A percentile compares a stretch with the other conserved stretches of the same genome.
Conservation (phyloP, 2,888 invertebrate species). For the Micropterix aruncella region DNA sequence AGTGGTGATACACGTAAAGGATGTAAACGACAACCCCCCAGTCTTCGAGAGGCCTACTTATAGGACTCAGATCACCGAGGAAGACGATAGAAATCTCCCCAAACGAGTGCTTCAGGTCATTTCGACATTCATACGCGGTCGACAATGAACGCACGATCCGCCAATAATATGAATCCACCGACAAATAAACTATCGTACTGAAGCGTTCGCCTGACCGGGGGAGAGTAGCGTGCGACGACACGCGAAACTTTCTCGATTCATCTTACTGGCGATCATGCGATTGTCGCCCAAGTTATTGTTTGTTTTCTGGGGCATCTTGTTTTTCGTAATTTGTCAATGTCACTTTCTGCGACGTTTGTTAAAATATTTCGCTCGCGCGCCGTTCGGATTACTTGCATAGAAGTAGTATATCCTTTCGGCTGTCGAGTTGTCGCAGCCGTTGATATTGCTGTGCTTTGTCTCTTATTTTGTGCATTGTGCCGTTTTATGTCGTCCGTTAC, state of each 20-base stretch:
- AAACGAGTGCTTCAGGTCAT: conserved; percentile 83
- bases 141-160: conserved; percentile 2
- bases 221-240: not conserved
- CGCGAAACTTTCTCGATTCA: not conserved
- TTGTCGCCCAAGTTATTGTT: not conserved
- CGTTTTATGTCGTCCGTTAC: not conserved
- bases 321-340: not conserved
- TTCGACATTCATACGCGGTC: conserved; percentile 8
- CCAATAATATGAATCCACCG: conserved; percentile 1
- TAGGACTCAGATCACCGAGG: conserved; percentile 90
- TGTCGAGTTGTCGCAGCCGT: too few relatives aligned
- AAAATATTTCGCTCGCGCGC: too few relatives aligned
- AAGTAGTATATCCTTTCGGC: too few relatives aligned
- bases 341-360: too few relatives aligned
- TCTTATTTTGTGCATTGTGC: too few relatives aligned
- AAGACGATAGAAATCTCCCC: conserved; percentile 87
- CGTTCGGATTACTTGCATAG: too few relatives aligned
- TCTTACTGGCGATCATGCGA: not conserved
- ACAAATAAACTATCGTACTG: not conserved
- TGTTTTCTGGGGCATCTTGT: conserved; percentile 2
- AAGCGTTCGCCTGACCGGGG: not conserved
- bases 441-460: too few relatives aligned
- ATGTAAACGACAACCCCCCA: conserved; percentile 97
- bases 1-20: conserved; percentile 93
- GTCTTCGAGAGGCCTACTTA: conserved; percentile 91